phyloP scores from a whole-genome alignment of 2,113 vertebrate species.

The Oncorhynchus tshawytscha region DNA sequence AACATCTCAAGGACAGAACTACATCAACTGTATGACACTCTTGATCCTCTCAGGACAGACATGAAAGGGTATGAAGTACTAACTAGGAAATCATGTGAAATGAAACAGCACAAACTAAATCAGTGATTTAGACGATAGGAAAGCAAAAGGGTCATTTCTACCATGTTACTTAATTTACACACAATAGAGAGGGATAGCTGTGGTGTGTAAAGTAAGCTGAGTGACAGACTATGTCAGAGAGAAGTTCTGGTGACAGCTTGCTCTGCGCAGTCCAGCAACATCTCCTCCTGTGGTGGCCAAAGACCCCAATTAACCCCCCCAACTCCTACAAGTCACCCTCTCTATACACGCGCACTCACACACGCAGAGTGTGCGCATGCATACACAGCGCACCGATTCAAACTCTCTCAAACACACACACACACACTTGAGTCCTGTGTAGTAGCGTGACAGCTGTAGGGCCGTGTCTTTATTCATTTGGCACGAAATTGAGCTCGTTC shows the following conservation, averaged over 20 bases:
- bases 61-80: neutral
- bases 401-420: neutral
- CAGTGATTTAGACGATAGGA: conserved; percentile 39
- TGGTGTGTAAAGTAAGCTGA: conserved; percentile 53
- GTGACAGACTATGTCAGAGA: conserved; percentile 59
- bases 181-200: conserved; percentile 28
- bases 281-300: conserved; percentile 60
- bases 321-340: conserved; percentile 20
- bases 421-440: neutral
- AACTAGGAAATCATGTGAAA: conserved; percentile 41
- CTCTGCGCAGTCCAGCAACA: conserved; percentile 50
- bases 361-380: too few species aligned
- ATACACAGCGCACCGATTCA: too few species aligned
- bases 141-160: conserved; percentile 45
- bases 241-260: conserved; percentile 47
- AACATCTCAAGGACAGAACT: too few species aligned
- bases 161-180: conserved; percentile 55
- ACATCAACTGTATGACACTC: neutral
- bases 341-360: neutral
- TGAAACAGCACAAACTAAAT: conserved; percentile 43
- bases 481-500: conserved; percentile 49
- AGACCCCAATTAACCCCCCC: conserved; percentile 62
- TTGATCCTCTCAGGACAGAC: neutral
- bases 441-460: conserved; percentile 34
- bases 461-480: conserved; percentile 47